These are phyloP conservation scores for Alviniconcha marisindica DNA, from an alignment of 1,140 invertebrate species.

Conservation along the genomic window DNA sequence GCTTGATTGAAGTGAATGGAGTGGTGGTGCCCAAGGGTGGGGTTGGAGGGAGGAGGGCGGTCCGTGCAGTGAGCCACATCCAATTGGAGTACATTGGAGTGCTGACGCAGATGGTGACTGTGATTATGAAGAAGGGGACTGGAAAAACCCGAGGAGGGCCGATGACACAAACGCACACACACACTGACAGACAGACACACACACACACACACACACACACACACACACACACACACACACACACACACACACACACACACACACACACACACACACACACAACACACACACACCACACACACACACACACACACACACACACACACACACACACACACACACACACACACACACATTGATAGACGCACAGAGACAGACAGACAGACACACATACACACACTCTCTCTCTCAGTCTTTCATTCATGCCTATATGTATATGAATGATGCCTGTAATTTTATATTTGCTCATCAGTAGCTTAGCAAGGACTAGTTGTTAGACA, in stretches of 20 bases:
- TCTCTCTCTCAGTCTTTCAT: not conserved
- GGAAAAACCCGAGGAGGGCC: no score
- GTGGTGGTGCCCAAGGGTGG: no score
- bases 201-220: slow-evolving; percentile 9
- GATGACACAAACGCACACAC: slow-evolving; percentile 1
- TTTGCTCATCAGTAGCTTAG: no score
- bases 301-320: not conserved
- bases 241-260: not conserved
- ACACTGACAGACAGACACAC: not conserved
- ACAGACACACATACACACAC: not conserved
- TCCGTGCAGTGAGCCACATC: no score
- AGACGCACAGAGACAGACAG: not conserved
- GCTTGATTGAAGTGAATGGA: no score
- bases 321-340: slow-evolving; percentile 14
- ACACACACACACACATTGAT: not conserved
- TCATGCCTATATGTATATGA: no score
- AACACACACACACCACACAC: no score
- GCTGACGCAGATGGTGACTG: not conserved
- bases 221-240: not conserved
- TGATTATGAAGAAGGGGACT: no score
- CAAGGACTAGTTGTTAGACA: no score
- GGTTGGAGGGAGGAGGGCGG: no score
- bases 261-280: not conserved
- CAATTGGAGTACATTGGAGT: not conserved
- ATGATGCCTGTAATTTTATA: no score